phyloP scores from a whole-genome alignment of 2,797 vertebrate species.

The Phrynocephalus vlangalii region DNA sequence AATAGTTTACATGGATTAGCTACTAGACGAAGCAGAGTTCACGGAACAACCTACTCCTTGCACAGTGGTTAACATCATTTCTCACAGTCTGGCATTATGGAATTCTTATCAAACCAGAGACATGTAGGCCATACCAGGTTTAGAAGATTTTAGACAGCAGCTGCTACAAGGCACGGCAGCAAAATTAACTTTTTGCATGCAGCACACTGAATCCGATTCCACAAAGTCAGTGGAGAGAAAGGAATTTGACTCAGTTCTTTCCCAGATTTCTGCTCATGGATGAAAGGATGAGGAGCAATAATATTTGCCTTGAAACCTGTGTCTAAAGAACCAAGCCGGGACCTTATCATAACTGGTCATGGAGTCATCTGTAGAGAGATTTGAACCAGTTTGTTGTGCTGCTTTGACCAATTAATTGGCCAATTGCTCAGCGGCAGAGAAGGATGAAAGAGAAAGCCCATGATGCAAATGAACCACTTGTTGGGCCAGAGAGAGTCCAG shows the following conservation, averaged over 20 bases:
- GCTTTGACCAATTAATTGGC: slow-evolving; percentile 28
- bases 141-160: neutral
- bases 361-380: neutral
- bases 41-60: neutral
- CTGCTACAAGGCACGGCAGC: slow-evolving; percentile 30
- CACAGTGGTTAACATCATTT: slow-evolving; percentile 53
- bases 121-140: slow-evolving; percentile 20
- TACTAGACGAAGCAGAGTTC: slow-evolving; percentile 43
- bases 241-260: slow-evolving; percentile 7
- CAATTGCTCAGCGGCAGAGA: slow-evolving; percentile 11
- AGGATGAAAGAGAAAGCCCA: neutral
- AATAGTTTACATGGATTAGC: slow-evolving; percentile 53
- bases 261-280: neutral
- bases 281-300: neutral
- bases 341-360: neutral
- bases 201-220: neutral
- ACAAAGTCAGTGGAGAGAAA: neutral
- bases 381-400: neutral
- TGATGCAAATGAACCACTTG: neutral
- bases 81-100: slow-evolving; percentile 48
- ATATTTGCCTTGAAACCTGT: neutral
- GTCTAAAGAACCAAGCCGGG: slow-evolving; percentile 1
- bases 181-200: slow-evolving; percentile 26
- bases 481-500: neutral
- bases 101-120: slow-evolving; percentile 41